A percentile compares a stretch with the other conserved stretches of the same genome.
Conservation (phyloP, 2,797 vertebrate species). For the Decapterus maruadsi region DNA sequence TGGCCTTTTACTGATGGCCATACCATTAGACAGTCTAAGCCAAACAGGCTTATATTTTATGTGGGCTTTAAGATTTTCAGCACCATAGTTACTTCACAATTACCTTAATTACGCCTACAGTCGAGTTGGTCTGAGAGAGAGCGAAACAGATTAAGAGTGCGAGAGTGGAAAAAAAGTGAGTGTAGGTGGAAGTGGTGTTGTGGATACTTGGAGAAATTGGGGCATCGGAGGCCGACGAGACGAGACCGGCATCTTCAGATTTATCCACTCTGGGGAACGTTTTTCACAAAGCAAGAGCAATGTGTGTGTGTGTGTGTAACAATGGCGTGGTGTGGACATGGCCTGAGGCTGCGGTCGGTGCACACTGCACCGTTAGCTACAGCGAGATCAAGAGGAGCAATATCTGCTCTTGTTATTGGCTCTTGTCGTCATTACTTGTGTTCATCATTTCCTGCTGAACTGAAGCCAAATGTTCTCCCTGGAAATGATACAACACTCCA, state of each 20-base stretch:
- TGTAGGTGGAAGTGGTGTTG: conserved; percentile 49
- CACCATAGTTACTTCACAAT: conserved; percentile 53
- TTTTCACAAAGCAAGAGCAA: conserved; percentile 52
- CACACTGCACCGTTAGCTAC: conserved; percentile 51
- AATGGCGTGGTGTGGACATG: conserved; percentile 30
- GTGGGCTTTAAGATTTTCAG: conserved; percentile 42
- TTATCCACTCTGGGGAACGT: conserved; percentile 50
- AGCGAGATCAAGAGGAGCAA: conserved; percentile 59
- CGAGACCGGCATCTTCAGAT: conserved; percentile 41
- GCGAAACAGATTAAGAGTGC: conserved; percentile 47
- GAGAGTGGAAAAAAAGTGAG: conserved; percentile 14
- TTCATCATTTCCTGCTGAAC: conserved; percentile 46
- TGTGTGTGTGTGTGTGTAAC: not conserved
- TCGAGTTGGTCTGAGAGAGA: conserved; percentile 37
- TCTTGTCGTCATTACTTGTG: conserved; percentile 51
- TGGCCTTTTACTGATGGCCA: conserved; percentile 22
- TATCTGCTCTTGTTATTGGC: conserved; percentile 58
- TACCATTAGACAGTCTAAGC: conserved; percentile 28
- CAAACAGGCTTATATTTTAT: conserved; percentile 39
- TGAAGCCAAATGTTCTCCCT: conserved; percentile 38
- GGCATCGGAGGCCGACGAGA: conserved; percentile 25
- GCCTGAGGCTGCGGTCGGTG: conserved; percentile 46
- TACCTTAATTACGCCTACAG: conserved; percentile 62
- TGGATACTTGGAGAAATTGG: conserved; percentile 52
- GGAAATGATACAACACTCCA: conserved; percentile 20